phyloP scores from a whole-genome alignment of 2,113 vertebrate species.

The Oreotrochilus melanogaster region DNA sequence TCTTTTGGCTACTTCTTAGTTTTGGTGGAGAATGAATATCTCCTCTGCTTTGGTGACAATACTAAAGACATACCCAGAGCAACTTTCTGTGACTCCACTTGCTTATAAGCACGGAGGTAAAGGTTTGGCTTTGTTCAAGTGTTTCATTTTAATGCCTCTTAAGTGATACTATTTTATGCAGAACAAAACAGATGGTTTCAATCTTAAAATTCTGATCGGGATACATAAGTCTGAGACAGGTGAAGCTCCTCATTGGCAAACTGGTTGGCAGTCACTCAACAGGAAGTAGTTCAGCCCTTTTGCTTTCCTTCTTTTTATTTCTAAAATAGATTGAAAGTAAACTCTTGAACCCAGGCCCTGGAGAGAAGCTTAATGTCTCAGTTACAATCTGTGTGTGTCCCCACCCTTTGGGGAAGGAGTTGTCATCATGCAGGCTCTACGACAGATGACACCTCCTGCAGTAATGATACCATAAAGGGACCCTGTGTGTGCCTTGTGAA shows the following conservation, averaged over 20 bases:
- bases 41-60: not conserved
- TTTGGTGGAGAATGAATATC: not conserved
- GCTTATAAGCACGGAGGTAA: not conserved
- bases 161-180: not conserved
- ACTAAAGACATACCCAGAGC: not conserved
- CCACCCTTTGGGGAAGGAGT: not conserved
- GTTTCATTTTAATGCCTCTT: not conserved
- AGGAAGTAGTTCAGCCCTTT: not conserved
- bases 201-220: not conserved
- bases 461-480: not conserved
- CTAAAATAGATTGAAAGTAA: not conserved
- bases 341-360: not conserved
- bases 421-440: not conserved
- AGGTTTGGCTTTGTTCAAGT: not conserved
- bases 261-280: not conserved
- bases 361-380: not conserved
- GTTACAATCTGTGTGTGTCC: not conserved
- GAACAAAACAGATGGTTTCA: not conserved
- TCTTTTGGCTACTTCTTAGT: not conserved
- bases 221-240: not conserved
- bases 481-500: not conserved
- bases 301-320: not conserved
- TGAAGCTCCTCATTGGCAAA: no score
- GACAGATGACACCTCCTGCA: conserved; percentile 26
- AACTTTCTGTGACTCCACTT: not conserved